Percentiles rank a stretch among this genome's conserved stretches.
Evolutionary conservation across 1,140 invertebrate genomes (phyloP).

Genomic region (Drosophila mauritiana): DNA sequence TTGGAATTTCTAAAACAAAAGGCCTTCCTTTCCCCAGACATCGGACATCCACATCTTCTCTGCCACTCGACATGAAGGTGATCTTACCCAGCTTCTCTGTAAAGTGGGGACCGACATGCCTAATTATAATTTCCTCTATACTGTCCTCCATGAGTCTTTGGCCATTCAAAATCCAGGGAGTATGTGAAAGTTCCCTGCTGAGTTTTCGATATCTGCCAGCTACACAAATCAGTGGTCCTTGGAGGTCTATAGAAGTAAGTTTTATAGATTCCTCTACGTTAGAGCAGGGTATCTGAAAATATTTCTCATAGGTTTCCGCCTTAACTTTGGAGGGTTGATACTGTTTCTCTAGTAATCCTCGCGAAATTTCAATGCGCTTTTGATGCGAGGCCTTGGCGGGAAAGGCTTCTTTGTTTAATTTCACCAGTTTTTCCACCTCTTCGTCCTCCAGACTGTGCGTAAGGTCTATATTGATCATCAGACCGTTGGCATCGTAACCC

Average conservation of each 20-base stretch:
- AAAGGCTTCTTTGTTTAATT: conserved; percentile 57
- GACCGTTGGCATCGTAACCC: conserved; percentile 72
- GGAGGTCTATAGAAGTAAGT: conserved; percentile 85
- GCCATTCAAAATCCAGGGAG: conserved; percentile 96
- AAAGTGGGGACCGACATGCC: conserved; percentile 86
- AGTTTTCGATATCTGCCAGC: conserved; percentile 94
- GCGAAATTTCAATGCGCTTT: conserved; percentile 85
- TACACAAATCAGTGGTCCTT: conserved; percentile 86
- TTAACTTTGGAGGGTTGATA: conserved; percentile 82
- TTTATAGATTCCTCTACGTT: conserved; percentile 75
- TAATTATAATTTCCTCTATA: conserved; percentile 95
- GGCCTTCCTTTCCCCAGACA: conserved; percentile 94
- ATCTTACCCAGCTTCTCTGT: conserved; percentile 67
- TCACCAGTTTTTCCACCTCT: conserved; percentile 59
- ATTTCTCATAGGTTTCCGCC: conserved; percentile 85
- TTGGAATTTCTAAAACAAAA: conserved; percentile 93
- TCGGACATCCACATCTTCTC: conserved; percentile 96
- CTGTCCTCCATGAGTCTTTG: conserved; percentile 92
- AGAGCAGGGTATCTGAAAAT: conserved; percentile 85
- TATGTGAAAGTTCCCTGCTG: conserved; percentile 94
- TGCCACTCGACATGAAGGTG: conserved; percentile 94
- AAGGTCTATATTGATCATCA: conserved; percentile 77
- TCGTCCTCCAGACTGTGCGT: conserved; percentile 55
- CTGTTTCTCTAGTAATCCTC: conserved; percentile 86
- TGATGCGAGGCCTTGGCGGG: conserved; percentile 46